A percentile compares a stretch with the other conserved stretches of the same genome.
These are phyloP conservation scores for Littorina saxatilis DNA, from an alignment of 1,140 invertebrate genomes.

Conservation along the genomic window DNA sequence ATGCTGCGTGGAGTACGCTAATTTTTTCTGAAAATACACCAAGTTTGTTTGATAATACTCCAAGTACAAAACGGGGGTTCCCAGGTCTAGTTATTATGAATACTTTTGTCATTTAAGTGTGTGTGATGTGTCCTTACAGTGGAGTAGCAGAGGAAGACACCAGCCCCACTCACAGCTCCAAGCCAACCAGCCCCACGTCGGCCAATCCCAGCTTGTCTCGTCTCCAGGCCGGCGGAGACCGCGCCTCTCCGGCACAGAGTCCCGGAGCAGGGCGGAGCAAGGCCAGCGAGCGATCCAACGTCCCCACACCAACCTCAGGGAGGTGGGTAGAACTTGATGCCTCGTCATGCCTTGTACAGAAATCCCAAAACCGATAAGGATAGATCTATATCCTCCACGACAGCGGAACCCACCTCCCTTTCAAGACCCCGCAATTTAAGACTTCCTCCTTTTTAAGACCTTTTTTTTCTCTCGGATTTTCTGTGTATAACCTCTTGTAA, in stretches of 20 bases:
- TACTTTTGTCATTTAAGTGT: no score
- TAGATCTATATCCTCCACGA: no score
- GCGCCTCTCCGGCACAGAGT: slow-evolving; percentile 18
- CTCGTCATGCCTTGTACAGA: background rate
- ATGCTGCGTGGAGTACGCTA: no score
- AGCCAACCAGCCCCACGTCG: slow-evolving; percentile 28
- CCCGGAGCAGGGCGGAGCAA: slow-evolving; percentile 36
- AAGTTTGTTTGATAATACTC: no score
- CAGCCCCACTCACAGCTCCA: slow-evolving; percentile 10
- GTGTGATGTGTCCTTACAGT: no score
- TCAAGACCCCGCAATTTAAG: no score
- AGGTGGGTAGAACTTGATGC: slow-evolving; percentile 16
- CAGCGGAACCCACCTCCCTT: no score
- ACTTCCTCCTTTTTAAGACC: no score
- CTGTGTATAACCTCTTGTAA: no score
- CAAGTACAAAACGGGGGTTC: no score
- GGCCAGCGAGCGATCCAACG: slow-evolving; percentile 10
- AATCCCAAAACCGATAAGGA: background rate
- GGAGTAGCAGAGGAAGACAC: slow-evolving; percentile 37
- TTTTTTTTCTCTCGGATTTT: no score
- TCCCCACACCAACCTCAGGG: slow-evolving; percentile 31
- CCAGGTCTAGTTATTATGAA: background rate
- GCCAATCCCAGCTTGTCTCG: slow-evolving; percentile 32
- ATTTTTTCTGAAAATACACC: no score
- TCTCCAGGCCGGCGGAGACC: slow-evolving; percentile 18